Base-by-base conservation (phyloP, 2,888 invertebrate species). In the Trichogramma dendrolimi region DNA sequence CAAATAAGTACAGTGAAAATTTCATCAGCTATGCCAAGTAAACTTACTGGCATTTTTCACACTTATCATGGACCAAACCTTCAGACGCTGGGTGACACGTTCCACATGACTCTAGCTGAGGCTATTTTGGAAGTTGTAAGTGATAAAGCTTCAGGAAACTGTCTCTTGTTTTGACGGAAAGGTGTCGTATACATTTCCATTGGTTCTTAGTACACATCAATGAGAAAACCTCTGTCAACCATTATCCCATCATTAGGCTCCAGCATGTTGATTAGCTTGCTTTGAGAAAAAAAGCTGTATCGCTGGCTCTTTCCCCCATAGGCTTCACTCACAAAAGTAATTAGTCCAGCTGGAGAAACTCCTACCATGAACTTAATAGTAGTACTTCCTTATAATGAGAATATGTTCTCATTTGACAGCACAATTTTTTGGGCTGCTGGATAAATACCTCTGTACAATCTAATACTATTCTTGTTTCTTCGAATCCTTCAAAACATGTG, bases 361-460 rank as follows among this genome's bases (percentile, higher is more conserved):
- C 68, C 71, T 5, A 65, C 66, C 65, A 72, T 63, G 51, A 70
- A 71, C 63, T 71, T 69, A 0, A 68, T 55, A n/a, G 71, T 71
- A 11, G 64, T 54, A n/a, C n/a, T 57, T 14, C 67, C 61, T 71
- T 71, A 55, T 58, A n/a, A n/a, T n/a, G n/a, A n/a, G n/a, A n/a
- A n/a, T n/a, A n/a, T n/a, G n/a, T n/a, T n/a, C n/a, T n/a, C 7
- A 69, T 49, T 60, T 67, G 54, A 46, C 71, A 71, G 40, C 63
- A 65, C 11, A 70, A 55, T 57, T 64, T 64, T 44, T 67, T 68
- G 10, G 70, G 67, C 44, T 62, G 66, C 54, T 71, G 67, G 6
- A 70, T 62, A 40, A 52, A 38, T 14, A 72, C 63, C 58, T 72
- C 72, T 1, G 68, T 70, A 56, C 71, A 72, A 63, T 73, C 71